These are phyloP conservation scores for Shinisaurus crocodilurus DNA, from an alignment of 2,113 vertebrate genomes.

Conservation along the genomic window DNA sequence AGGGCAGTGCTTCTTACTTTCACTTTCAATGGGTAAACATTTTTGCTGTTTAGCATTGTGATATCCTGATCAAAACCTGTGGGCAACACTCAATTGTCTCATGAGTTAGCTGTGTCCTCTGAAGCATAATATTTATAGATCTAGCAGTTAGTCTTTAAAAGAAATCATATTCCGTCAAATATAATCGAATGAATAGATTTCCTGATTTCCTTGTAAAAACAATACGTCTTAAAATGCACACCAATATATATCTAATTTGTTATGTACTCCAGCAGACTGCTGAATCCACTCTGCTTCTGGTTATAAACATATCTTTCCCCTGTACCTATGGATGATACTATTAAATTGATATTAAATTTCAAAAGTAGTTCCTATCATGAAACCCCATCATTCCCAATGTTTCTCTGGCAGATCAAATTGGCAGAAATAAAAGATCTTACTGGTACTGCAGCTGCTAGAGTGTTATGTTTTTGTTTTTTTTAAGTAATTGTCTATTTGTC, in stretches of 20 bases:
- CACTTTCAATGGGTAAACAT: background rate
- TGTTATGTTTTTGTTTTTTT: conserved; percentile 8
- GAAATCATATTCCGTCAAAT: background rate
- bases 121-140: background rate
- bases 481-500: conserved; percentile 12
- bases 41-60: background rate
- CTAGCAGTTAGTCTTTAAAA: background rate
- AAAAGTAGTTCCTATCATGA: conserved; percentile 31
- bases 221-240: background rate
- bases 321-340: background rate
- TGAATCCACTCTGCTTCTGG: background rate
- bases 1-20: background rate
- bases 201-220: conserved; percentile 2
- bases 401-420: conserved; percentile 31
- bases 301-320: conserved; percentile 15
- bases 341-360: conserved; percentile 22
- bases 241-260: background rate
- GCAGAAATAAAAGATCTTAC: conserved; percentile 28
- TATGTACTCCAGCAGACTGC: background rate
- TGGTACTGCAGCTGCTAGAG: background rate
- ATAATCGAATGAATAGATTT: background rate
- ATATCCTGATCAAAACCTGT: background rate
- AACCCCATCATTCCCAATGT: conserved; percentile 21
- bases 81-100: background rate
- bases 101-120: background rate